Evolutionary conservation across 2,888 invertebrate species (phyloP).

Genomic region (Anthrax anthrax): DNA sequence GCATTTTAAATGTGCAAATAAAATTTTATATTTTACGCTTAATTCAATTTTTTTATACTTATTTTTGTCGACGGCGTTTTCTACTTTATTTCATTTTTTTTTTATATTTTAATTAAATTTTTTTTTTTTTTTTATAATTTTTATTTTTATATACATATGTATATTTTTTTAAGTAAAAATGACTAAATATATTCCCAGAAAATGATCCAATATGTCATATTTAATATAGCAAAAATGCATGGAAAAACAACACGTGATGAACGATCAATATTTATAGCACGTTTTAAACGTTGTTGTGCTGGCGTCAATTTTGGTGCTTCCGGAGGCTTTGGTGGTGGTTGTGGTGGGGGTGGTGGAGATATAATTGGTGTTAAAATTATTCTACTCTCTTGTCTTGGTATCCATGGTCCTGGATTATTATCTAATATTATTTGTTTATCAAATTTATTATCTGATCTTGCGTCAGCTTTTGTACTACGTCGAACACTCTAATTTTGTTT

Average conservation of each 20-base stretch:
- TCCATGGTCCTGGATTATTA: conserved; percentile 22
- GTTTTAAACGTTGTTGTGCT: conserved; percentile 45
- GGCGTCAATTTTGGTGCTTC: conserved; percentile 35
- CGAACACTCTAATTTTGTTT: conserved; percentile 10
- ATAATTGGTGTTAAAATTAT: conserved; percentile 29
- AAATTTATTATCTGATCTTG: background rate
- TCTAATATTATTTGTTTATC: background rate
- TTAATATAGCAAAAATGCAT: conserved; percentile 49
- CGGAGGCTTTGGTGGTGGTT: conserved; percentile 24
- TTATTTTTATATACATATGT: too few species aligned
- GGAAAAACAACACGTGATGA: conserved; percentile 58
- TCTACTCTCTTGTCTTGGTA: conserved; percentile 31
- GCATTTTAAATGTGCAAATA: too few species aligned
- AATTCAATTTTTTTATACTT: too few species aligned
- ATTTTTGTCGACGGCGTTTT: too few species aligned
- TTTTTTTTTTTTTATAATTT: too few species aligned
- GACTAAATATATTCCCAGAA: conserved; percentile 55
- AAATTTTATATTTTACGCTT: too few species aligned
- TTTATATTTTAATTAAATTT: too few species aligned
- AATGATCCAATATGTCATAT: conserved; percentile 56
- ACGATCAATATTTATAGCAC: conserved; percentile 56
- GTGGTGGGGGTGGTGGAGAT: conserved; percentile 27
- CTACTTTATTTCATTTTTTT: too few species aligned
- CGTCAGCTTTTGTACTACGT: conserved; percentile 8
- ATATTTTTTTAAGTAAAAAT: background rate